These are phyloP conservation scores for Hydroisotoma schaefferi DNA, from an alignment of 2,888 invertebrate genomes.

Conservation along the genomic window DNA sequence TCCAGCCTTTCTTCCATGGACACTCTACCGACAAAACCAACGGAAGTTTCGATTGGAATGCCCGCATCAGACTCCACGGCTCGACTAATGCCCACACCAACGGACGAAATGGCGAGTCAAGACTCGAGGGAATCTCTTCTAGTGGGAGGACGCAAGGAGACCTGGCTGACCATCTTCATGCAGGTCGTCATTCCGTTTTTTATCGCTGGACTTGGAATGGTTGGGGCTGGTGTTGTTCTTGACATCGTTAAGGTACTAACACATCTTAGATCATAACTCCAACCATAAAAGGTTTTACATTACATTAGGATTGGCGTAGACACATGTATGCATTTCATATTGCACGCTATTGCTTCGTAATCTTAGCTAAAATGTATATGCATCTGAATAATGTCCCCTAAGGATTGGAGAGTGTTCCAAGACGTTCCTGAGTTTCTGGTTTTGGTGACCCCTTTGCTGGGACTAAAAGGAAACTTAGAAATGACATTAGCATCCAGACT, in stretches of 20 bases:
- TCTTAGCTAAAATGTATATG: too few species aligned
- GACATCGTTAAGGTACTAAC: conserved; percentile 70
- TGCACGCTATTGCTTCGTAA: neutral
- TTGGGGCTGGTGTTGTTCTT: conserved; percentile 78
- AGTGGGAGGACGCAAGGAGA: conserved; percentile 53
- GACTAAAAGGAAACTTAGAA: conserved; percentile 80
- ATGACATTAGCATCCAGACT: conserved; percentile 90
- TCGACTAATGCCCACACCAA: conserved; percentile 34
- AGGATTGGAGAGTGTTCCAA: conserved; percentile 70
- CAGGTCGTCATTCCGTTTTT: conserved; percentile 82
- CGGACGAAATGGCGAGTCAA: conserved; percentile 39
- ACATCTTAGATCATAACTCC: too few species aligned
- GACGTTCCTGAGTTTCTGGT: conserved; percentile 69
- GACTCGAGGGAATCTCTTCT: conserved; percentile 46
- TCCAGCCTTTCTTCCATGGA: conserved; percentile 25
- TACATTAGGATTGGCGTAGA: too few species aligned
- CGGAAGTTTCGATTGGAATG: conserved; percentile 40
- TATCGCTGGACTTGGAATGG: conserved; percentile 86
- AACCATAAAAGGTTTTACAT: too few species aligned
- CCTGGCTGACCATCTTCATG: conserved; percentile 66
- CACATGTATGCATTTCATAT: too few species aligned
- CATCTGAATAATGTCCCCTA: conserved; percentile 18
- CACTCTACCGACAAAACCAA: conserved; percentile 20
- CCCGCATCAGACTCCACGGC: conserved; percentile 44
- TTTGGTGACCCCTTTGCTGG: conserved; percentile 78